Conservation (phyloP, 2,888 invertebrate genomes). For the Rotaria macrura region DNA sequence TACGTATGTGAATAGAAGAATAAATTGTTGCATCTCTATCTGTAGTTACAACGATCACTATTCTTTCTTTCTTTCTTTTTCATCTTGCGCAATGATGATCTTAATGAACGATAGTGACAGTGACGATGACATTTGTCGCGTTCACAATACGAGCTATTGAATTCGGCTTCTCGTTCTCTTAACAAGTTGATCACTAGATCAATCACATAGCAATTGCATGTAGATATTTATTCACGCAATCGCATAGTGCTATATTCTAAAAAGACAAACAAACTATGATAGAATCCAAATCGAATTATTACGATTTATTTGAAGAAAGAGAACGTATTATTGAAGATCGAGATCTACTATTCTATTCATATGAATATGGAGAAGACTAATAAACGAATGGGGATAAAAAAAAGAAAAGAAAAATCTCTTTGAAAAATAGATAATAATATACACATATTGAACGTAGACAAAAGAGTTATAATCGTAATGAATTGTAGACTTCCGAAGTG, state of each 20-base stretch:
- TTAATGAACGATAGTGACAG: neutral
- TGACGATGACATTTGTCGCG: constrained; percentile 1
- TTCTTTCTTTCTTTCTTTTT: too few relatives aligned
- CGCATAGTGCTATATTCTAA: neutral
- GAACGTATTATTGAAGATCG: neutral
- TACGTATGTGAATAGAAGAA: neutral
- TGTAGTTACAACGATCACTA: neutral
- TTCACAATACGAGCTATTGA: neutral
- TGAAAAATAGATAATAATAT: too few relatives aligned
- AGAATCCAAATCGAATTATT: neutral
- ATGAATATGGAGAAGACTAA: neutral
- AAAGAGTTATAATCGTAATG: neutral
- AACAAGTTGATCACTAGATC: constrained; percentile 8
- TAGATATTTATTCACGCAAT: neutral
- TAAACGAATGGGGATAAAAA: neutral
- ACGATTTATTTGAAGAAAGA: neutral
- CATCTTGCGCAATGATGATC: constrained; percentile 1
- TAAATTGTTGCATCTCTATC: constrained; percentile 3
- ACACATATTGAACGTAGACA: neutral
- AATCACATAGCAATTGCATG: constrained; percentile 8
- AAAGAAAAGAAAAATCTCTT: neutral
- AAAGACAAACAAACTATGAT: neutral
- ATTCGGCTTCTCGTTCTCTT: neutral
- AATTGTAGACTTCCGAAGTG: neutral
- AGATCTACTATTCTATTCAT: neutral